Evolutionary conservation across 2,113 vertebrate genomes (phyloP), one percentile per base, ranked within the genome.

Genomic region (Raja brachyura): DNA sequence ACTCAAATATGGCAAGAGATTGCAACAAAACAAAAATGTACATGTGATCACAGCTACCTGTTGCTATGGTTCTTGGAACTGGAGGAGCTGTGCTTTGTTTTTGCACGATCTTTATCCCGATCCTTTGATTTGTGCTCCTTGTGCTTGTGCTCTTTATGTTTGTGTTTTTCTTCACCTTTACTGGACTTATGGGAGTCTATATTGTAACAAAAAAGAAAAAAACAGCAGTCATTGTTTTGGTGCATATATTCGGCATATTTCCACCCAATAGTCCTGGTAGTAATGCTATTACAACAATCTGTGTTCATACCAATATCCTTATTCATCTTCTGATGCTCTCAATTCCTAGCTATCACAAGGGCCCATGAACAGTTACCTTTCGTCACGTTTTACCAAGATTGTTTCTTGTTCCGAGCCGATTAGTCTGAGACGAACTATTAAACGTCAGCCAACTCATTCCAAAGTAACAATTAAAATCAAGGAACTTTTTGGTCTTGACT

Each of bases 141-240:
- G 95, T 99, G 98, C 94, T 97, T 96, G 95, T 98, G 98, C 94
- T 99, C 98, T 96, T 98, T 97, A 94, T 99, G 98, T 97, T 98
- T 98, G 96, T 98, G 97, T 96, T 98, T 99, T 95, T 99, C 98
- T 97, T 98, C 99, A 94, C 98, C 97, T 97, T 98, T 99, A 96
- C 98, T 97, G 96, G 97, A 98, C 97, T 99, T 99, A 96, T 99
- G 97, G 96, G 97, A 98, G 97, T 99, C 98, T 99, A 94, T 78
- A 96, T 96, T 93, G 93, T 94, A 93, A 59, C 93, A 93, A 94
- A 94, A 94, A 90, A 93, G 94, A 94, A 92, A 54, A 33, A 92
- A 70, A 66, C 18, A 18, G 22, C 20, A 14, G 90, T 10, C 39
- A 22, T 92, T 18, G 39, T 73, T 92, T 73, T 18, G 10, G 10